Percentiles rank a stretch among this genome's conserved stretches.
These are phyloP conservation scores for Leptoclinus maculatus DNA, from an alignment of 2,797 vertebrate species.

Conservation along the genomic window DNA sequence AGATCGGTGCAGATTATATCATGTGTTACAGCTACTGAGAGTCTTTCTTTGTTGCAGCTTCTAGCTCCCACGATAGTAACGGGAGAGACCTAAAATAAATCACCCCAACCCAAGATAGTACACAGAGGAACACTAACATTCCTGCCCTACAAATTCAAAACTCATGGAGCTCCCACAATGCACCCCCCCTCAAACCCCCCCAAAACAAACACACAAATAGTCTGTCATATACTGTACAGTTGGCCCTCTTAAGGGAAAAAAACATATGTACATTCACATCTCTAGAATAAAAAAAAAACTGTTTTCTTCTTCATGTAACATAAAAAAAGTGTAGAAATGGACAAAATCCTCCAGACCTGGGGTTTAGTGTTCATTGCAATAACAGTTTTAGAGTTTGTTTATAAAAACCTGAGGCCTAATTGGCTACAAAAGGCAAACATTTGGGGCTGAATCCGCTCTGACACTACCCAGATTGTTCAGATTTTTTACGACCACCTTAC, in stretches of 20 bases:
- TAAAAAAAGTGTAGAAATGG: conserved; percentile 59
- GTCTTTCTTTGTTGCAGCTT: conserved; percentile 58
- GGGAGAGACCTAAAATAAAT: conserved; percentile 73
- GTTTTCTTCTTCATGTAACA: conserved; percentile 51
- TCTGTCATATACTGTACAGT: conserved; percentile 75
- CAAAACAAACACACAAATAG: conserved; percentile 62
- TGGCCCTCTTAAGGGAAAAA: conserved; percentile 57
- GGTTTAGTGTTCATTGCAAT: conserved; percentile 26
- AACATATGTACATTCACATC: conserved; percentile 85
- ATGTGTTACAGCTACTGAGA: conserved; percentile 64
- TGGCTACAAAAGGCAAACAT: conserved; percentile 18
- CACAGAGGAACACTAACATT: conserved; percentile 74
- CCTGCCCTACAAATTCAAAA: conserved; percentile 71
- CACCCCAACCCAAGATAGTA: conserved; percentile 64
- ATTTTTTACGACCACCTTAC: not conserved
- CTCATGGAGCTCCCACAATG: conserved; percentile 65
- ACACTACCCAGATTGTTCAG: not conserved
- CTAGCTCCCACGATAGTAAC: conserved; percentile 64
- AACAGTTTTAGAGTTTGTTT: conserved; percentile 15
- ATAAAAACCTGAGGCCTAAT: conserved; percentile 4
- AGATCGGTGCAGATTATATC: conserved; percentile 60
- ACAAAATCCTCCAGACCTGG: conserved; percentile 43
- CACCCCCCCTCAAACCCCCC: conserved; percentile 13
- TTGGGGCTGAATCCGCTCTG: not conserved
- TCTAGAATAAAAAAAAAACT: conserved; percentile 59